A percentile compares a stretch with the other conserved stretches of the same genome.
phyloP scores from a whole-genome alignment of 1,140 invertebrate species.

The Copidosoma floridanum region DNA sequence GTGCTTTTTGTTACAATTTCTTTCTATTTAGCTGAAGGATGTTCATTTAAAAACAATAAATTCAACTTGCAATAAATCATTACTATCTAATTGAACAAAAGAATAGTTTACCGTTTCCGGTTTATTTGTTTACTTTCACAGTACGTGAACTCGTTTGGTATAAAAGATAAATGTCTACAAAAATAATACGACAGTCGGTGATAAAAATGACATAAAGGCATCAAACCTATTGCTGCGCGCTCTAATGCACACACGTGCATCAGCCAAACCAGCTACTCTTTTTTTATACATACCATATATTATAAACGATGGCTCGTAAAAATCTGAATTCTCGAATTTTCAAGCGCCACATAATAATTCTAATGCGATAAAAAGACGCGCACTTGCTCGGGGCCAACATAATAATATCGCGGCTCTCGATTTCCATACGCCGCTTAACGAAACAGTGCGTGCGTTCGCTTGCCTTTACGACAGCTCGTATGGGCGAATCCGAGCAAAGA shows the following conservation, averaged over 20 bases:
- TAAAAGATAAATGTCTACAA: constrained; percentile 12
- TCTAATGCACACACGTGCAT: constrained; percentile 17
- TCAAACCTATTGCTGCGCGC: constrained; percentile 21
- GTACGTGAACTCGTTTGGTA: constrained; percentile 10
- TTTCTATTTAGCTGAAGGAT: too few species aligned
- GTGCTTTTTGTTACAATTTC: too few species aligned
- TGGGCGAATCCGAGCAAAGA: constrained; percentile 16
- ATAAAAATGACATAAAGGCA: constrained; percentile 20
- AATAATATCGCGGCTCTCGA: background rate
- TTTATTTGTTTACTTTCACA: too few species aligned
- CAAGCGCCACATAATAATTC: too few species aligned
- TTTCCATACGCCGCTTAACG: background rate
- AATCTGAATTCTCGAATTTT: constrained; percentile 21
- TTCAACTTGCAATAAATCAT: too few species aligned
- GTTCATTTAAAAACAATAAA: too few species aligned
- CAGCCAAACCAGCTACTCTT: too few species aligned
- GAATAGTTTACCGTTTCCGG: too few species aligned
- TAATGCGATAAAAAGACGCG: too few species aligned
- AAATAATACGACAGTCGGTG: background rate
- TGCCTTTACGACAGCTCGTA: constrained; percentile 15
- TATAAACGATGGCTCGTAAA: constrained; percentile 27
- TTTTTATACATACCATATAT: too few species aligned
- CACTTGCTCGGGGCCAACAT: too few species aligned
- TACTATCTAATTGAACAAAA: too few species aligned
- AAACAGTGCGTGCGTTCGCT: background rate